These are phyloP conservation scores for Gymnobelideus leadbeateri DNA, from an alignment of 2,113 vertebrate genomes.

Conservation along the genomic window DNA sequence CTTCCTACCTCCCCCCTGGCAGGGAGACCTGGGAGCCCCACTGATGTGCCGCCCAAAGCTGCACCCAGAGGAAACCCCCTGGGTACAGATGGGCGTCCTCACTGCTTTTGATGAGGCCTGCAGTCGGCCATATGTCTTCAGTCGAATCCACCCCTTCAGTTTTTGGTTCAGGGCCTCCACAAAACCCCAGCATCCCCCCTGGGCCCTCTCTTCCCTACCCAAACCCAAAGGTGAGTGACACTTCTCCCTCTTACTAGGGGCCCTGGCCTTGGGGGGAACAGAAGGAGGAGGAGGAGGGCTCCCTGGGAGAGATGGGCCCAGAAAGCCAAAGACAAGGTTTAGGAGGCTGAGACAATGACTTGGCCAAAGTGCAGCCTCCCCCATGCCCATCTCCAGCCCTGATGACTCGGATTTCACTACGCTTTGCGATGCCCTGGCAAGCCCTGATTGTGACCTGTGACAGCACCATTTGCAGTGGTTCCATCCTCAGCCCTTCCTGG, in stretches of 20 bases:
- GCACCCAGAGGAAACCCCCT: slow-evolving; percentile 40
- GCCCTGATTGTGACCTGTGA: slow-evolving; percentile 55
- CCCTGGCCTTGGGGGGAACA: neutral
- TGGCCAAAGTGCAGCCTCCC: neutral
- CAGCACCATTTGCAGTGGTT: slow-evolving; percentile 52
- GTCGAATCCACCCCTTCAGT: slow-evolving; percentile 55
- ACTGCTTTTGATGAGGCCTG: slow-evolving; percentile 64
- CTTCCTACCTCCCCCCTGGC: neutral
- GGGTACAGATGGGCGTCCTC: slow-evolving; percentile 67
- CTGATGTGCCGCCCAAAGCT: slow-evolving; percentile 54
- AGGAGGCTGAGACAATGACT: neutral
- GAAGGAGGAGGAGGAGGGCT: neutral
- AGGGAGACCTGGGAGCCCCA: slow-evolving; percentile 71
- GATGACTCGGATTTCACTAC: slow-evolving; percentile 54
- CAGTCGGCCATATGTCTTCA: slow-evolving; percentile 67
- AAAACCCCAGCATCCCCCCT: slow-evolving; percentile 21
- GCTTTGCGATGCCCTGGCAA: slow-evolving; percentile 62
- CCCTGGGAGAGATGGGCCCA: neutral
- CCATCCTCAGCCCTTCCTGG: slow-evolving; percentile 58
- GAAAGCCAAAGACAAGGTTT: neutral
- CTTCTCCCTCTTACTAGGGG: neutral
- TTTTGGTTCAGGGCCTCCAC: slow-evolving; percentile 62
- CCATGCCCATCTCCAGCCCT: slow-evolving; percentile 20
- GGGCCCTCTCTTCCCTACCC: slow-evolving; percentile 24
- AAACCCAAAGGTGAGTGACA: neutral